Base-by-base conservation (phyloP, 2,888 invertebrate genomes). In the Ectemnius lituratus region DNA sequence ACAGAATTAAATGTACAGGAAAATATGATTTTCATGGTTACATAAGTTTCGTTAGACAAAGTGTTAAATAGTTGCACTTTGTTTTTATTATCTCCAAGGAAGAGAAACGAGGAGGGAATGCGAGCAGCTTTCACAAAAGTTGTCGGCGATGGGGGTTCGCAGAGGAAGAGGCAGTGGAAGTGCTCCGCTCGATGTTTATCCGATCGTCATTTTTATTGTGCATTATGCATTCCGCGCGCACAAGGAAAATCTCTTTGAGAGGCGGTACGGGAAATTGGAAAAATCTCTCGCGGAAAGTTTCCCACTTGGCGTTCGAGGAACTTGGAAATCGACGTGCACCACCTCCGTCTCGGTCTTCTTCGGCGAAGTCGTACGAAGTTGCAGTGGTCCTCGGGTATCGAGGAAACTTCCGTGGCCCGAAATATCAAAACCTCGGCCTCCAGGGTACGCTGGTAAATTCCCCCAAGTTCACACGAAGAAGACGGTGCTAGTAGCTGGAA, bases 241-340 rank as follows among this genome's bases (percentile, higher is more conserved):
- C 68, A 58, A 57, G 72, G 79, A 76, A 81, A 81, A 81, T 81
- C 81, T 76, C 81, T 81, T 78, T 76, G 79, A 76, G 81, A 81
- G 76, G 70, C 81, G 72, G 37, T 60, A 57, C 58, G 76, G 78
- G 79, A 81, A 81, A 81, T 81, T 81, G 81, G 76, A 81, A 79
- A 81, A 81, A 81, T 81, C 80, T 76, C 73, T 56, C 68, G 57
- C 62, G 62, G 59, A 45, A 71, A 78, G 78, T 81, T 81, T 79
- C 76, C 52, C 70, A 37, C 71, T 66, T 57, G n/a, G 14, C 73
- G 69, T 66, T 73, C 67, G 69, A 64, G 37, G 76, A 77, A 77
- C 69, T 77, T 76, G 69, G 62, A 52, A 75, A 76, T 71, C 76
- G 80, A 74, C 67, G 49, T 70, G 65, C 27, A 49, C 58, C 11